phyloP scores from a whole-genome alignment of 1,140 invertebrate genomes.

The Heliconius congener region DNA sequence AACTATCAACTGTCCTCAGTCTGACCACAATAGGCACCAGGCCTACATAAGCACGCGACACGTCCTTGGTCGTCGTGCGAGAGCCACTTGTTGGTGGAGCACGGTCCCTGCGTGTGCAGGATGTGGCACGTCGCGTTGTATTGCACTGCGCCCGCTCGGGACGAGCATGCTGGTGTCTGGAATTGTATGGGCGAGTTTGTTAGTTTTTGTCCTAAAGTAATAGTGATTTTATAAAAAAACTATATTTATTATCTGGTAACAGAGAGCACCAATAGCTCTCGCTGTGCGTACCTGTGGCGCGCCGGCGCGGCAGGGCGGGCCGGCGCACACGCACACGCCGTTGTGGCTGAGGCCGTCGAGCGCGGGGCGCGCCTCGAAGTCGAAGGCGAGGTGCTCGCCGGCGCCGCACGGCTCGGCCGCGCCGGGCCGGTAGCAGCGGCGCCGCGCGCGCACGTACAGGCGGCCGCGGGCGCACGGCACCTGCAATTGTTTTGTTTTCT shows the following conservation, averaged over 20 bases:
- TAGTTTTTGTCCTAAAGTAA: no score
- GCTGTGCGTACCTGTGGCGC: neutral
- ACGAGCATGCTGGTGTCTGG: conserved; percentile 80
- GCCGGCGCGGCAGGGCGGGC: neutral
- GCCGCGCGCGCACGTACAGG: conserved; percentile 87
- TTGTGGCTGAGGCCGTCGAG: conserved; percentile 91
- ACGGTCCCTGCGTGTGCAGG: conserved; percentile 88
- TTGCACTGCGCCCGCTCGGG: conserved; percentile 83
- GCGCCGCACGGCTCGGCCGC: conserved; percentile 86
- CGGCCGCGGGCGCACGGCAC: conserved; percentile 87
- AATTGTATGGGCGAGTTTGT: neutral
- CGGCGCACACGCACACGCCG: conserved; percentile 86
- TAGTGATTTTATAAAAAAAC: no score
- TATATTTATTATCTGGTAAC: no score
- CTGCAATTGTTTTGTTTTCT: conserved; percentile 31
- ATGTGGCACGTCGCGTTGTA: conserved; percentile 86
- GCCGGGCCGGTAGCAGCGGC: conserved; percentile 88
- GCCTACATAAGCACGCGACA: conserved; percentile 87
- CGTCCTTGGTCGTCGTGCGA: conserved; percentile 75
- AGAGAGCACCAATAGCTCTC: no score
- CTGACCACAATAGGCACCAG: conserved; percentile 75
- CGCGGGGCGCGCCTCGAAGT: conserved; percentile 87
- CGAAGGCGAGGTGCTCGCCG: conserved; percentile 88
- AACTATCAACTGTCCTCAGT: conserved; percentile 23
- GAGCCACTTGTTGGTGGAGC: conserved; percentile 87